Base-by-base conservation (phyloP, 2,113 vertebrate species). In the Lutjanus erythropterus region DNA sequence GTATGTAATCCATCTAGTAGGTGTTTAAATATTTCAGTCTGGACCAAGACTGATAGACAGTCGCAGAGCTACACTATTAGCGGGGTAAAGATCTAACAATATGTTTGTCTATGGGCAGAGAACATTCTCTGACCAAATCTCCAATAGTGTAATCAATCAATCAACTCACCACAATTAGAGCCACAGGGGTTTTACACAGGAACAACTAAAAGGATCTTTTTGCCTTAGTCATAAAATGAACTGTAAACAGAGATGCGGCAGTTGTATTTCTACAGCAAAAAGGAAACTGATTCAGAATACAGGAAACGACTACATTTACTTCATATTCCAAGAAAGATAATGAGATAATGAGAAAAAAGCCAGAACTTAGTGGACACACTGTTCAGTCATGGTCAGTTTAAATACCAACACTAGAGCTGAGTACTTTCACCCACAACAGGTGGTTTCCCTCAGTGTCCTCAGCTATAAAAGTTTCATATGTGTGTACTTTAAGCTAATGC, bases 371-470 rank as follows among this genome's bases (percentile, higher is more conserved):
- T 33, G 12, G 31, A 19, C 4, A 41, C 1, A 12, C 73, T 15
- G 21, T 23, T 4, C 41, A 70, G 29, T 27, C 27, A 49, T 33
- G 60, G 58, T 71, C 29, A 44, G 27, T 12, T 64, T 4, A 58
- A 33, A 59, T 64, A 41, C n/a, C 6, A 3, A 23, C 23, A 53
- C 50, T 6, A 14, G 39, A 76, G 10, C 23, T 23, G 37, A 39
- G 58, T 23, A 44, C 44, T 61, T 44, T 49, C 29, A 10, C 35
- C 18, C 29, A 4, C 42, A 80, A 58, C 77, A 78, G 81, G 50
- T 82, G 44, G 3, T 46, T 67, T 74, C 73, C 46, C 69, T 31
- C 65, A 18, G 64, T 2, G 62, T 69, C 58, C 68, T 74, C 67
- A 4, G 77, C 61, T 77, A 42, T 56, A 50, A 46, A 65, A 12